phyloP scores from a whole-genome alignment of 2,113 vertebrate species.

The Phasianus colchicus region DNA sequence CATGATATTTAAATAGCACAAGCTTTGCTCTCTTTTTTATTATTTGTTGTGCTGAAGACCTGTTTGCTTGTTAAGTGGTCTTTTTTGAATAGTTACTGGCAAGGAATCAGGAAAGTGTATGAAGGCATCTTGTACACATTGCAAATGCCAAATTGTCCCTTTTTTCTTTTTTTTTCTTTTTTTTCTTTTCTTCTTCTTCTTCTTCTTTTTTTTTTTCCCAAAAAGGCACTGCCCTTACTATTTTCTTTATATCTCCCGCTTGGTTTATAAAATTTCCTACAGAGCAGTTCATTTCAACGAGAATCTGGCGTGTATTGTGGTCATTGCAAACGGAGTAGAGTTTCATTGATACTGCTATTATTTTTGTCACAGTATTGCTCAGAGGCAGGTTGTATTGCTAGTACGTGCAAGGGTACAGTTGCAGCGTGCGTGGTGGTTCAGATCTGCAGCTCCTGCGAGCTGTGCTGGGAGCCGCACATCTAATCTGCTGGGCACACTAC shows the following conservation, averaged over 20 bases:
- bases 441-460: not conserved
- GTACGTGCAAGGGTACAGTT: not conserved
- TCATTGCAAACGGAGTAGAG: accelerated
- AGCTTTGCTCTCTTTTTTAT: constrained; percentile 78
- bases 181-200: no score
- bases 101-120: constrained; percentile 65
- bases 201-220: not conserved
- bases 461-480: not conserved
- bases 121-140: constrained; percentile 64
- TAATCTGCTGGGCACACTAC: not conserved
- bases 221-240: not conserved
- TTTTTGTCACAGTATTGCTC: accelerated
- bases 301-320: accelerated
- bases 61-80: constrained; percentile 71
- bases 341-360: accelerated
- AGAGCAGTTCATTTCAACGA: not conserved
- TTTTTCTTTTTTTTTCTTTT: constrained; percentile 32
- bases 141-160: constrained; percentile 58
- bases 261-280: not conserved
- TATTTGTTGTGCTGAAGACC: constrained; percentile 71
- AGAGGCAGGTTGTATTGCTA: accelerated
- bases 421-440: not conserved
- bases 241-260: not conserved
- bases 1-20: constrained; percentile 79
- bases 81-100: constrained; percentile 59